Percentiles rank a stretch among this genome's conserved stretches.
Conservation (phyloP, 30 jellyfish, hydroid and myxozoan genomes). For the Aurelia sp. region DNA sequence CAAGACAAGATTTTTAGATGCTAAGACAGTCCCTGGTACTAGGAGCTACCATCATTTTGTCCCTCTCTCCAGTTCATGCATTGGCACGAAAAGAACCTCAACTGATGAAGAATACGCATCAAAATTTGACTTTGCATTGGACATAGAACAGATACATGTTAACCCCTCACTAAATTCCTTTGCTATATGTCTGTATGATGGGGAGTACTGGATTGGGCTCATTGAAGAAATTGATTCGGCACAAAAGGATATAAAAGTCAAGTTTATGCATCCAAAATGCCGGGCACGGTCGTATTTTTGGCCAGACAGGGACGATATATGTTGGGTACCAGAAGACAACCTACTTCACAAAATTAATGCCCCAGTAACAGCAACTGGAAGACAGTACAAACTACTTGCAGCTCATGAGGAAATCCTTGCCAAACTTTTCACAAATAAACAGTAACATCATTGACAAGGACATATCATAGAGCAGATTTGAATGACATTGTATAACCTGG, state of each 20-base stretch:
- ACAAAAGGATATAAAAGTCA: slow-evolving; percentile 26
- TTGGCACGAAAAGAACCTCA: slow-evolving; percentile 28
- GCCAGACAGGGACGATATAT: slow-evolving; percentile 48
- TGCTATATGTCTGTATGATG: slow-evolving; percentile 31
- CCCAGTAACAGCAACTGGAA: no score
- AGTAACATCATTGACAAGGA: no score
- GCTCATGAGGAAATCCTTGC: no score
- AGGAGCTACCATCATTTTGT: slow-evolving; percentile 53
- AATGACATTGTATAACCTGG: no score
- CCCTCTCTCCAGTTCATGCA: slow-evolving; percentile 52
- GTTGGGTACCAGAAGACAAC: slow-evolving; percentile 46
- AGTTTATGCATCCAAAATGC: slow-evolving; percentile 65
- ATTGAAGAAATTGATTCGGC: not conserved
- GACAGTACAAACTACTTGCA: no score
- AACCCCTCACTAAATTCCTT: slow-evolving; percentile 4
- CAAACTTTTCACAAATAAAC: no score
- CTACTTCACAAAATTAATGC: no score
- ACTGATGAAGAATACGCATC: slow-evolving; percentile 33
- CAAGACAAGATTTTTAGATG: slow-evolving; percentile 40
- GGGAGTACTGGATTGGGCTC: slow-evolving; percentile 38
- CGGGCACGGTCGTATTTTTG: slow-evolving; percentile 36
- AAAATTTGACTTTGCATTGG: slow-evolving; percentile 31
- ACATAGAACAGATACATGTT: not conserved
- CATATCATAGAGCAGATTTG: no score
- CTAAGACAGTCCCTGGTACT: slow-evolving; percentile 76